Conservation (phyloP, 2,113 vertebrate genomes). For the Tupaia tana region DNA sequence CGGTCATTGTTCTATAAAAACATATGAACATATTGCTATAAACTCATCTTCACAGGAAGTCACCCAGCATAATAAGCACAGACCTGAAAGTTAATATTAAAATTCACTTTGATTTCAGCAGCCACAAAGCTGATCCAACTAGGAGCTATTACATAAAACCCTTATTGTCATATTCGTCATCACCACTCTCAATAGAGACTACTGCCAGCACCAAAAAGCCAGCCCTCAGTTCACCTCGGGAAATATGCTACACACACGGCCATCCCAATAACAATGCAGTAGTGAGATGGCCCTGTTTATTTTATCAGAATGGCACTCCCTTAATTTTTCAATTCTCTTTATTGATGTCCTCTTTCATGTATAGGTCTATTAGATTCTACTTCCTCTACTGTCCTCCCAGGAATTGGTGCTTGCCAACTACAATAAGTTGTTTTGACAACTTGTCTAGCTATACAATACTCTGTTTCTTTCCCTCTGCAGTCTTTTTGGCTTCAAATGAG, state of each 20-base stretch:
- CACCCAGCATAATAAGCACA: slow-evolving; percentile 77
- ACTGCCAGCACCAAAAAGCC: slow-evolving; percentile 63
- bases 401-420: slow-evolving; percentile 77
- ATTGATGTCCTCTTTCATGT: slow-evolving; percentile 76
- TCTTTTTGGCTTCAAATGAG: slow-evolving; percentile 82
- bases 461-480: slow-evolving; percentile 78
- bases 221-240: slow-evolving; percentile 68
- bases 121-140: slow-evolving; percentile 72
- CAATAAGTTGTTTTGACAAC: slow-evolving; percentile 82
- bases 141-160: slow-evolving; percentile 78
- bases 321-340: slow-evolving; percentile 80
- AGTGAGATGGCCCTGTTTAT: slow-evolving; percentile 70
- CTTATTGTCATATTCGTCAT: slow-evolving; percentile 76
- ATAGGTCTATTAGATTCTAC: slow-evolving; percentile 79
- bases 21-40: slow-evolving; percentile 68
- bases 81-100: slow-evolving; percentile 80
- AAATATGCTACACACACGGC: slow-evolving; percentile 46
- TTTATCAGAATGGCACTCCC: slow-evolving; percentile 71
- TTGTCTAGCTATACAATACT: slow-evolving; percentile 80
- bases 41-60: slow-evolving; percentile 81
- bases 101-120: slow-evolving; percentile 79
- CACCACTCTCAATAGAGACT: slow-evolving; percentile 64
- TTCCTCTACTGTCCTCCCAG: slow-evolving; percentile 68
- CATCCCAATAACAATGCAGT: slow-evolving; percentile 61
- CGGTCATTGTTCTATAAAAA: slow-evolving; percentile 73